A percentile compares a stretch with the other conserved stretches of the same genome.
phyloP scores from a whole-genome alignment of 2,113 vertebrate genomes.

The Peromyscus polionotus region DNA sequence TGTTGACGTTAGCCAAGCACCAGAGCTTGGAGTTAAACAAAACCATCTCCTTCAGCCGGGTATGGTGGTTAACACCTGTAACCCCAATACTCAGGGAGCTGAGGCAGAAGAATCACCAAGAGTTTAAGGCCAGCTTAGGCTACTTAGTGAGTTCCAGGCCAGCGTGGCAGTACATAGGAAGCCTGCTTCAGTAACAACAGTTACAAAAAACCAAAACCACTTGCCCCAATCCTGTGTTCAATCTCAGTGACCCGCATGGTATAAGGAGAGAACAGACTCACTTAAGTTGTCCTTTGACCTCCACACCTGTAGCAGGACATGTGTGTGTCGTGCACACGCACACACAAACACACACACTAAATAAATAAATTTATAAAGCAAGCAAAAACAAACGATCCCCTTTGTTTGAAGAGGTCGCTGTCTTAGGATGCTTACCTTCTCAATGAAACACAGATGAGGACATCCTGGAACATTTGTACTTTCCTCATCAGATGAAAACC shows the following conservation, averaged over 20 bases:
- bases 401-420: neutral
- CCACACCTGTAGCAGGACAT: neutral
- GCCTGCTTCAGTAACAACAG: neutral
- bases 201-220: neutral
- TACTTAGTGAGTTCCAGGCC: neutral
- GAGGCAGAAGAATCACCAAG: neutral
- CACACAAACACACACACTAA: neutral
- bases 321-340: neutral
- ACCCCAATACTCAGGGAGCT: neutral
- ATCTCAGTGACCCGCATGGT: neutral
- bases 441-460: constrained; percentile 25
- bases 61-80: neutral
- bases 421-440: neutral
- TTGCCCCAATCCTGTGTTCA: neutral
- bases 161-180: neutral
- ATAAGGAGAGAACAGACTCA: neutral
- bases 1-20: neutral
- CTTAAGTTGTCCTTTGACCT: neutral
- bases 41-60: neutral
- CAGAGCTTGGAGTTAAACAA: neutral
- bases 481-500: constrained; percentile 16
- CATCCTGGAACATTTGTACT: neutral
- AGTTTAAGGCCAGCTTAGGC: neutral
- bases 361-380: neutral
- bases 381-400: neutral